Evolutionary conservation across 1,140 invertebrate genomes (phyloP).

Genomic region (Aphelinus atriplicis): DNA sequence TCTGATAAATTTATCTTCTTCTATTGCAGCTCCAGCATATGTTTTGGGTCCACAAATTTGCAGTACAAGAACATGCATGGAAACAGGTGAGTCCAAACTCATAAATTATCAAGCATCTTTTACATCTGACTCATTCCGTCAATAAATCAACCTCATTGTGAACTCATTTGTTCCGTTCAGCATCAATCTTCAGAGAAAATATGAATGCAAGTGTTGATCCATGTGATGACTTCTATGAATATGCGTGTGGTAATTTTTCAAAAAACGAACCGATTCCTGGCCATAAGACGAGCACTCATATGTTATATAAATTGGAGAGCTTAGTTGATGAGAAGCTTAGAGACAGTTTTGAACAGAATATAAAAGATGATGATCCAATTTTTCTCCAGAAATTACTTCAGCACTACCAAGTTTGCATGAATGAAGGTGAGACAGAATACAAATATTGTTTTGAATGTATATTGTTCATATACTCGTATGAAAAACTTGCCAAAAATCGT

Average conservation of each 20-base stretch:
- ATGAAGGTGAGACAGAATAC: conserved; percentile 74
- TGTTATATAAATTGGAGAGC: conserved; percentile 83
- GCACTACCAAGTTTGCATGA: conserved; percentile 87
- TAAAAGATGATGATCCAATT: conserved; percentile 72
- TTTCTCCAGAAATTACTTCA: conserved; percentile 81
- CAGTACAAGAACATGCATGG: no score
- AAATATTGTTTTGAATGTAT: background rate
- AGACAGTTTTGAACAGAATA: conserved; percentile 71
- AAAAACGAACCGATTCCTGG: conserved; percentile 67
- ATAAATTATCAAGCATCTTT: no score
- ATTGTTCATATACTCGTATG: no score
- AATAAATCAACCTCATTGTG: no score
- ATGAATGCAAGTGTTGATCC: conserved; percentile 69
- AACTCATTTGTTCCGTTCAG: no score
- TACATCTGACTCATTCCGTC: no score
- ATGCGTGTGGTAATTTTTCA: conserved; percentile 67
- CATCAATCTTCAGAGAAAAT: background rate
- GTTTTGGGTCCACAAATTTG: no score
- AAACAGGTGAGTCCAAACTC: no score
- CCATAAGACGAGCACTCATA: conserved; percentile 78
- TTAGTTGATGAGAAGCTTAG: conserved; percentile 70
- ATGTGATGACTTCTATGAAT: conserved; percentile 85
- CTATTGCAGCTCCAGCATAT: no score
- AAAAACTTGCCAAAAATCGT: no score
- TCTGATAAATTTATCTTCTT: no score